phyloP scores from a whole-genome alignment of 2,113 vertebrate genomes.

The Seriola dumerili region DNA sequence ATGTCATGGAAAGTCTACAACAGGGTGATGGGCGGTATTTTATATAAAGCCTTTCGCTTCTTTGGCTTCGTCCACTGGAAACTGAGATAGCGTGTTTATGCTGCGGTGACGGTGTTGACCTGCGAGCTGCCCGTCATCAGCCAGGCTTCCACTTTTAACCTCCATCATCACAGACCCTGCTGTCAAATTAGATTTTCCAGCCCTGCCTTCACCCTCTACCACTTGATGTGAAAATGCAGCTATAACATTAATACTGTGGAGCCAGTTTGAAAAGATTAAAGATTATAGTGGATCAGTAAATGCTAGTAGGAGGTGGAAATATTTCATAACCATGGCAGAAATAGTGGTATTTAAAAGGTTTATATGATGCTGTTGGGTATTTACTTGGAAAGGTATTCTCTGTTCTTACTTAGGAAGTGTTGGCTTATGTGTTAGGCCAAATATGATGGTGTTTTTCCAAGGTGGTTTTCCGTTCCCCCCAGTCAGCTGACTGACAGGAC shows the following conservation, averaged over 20 bases:
- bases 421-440: slow-evolving; percentile 5
- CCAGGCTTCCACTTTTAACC: neutral
- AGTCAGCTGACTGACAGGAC: slow-evolving; percentile 15
- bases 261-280: neutral
- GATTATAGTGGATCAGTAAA: neutral
- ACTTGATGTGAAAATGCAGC: no score
- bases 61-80: neutral
- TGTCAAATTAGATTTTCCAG: no score
- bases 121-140: no score
- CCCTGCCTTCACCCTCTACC: neutral
- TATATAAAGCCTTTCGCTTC: neutral
- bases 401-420: neutral
- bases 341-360: slow-evolving; percentile 8
- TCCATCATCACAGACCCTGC: neutral
- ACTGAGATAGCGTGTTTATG: no score
- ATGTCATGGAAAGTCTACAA: no score
- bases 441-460: slow-evolving; percentile 23
- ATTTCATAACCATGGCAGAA: neutral
- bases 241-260: neutral
- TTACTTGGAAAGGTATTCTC: slow-evolving; percentile 18
- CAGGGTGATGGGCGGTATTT: no score
- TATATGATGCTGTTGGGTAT: neutral
- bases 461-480: slow-evolving; percentile 7
- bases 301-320: no score
- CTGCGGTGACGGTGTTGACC: neutral